Base-by-base conservation (phyloP, 1,140 invertebrate species). In the Rhizoglyphus robini region DNA sequence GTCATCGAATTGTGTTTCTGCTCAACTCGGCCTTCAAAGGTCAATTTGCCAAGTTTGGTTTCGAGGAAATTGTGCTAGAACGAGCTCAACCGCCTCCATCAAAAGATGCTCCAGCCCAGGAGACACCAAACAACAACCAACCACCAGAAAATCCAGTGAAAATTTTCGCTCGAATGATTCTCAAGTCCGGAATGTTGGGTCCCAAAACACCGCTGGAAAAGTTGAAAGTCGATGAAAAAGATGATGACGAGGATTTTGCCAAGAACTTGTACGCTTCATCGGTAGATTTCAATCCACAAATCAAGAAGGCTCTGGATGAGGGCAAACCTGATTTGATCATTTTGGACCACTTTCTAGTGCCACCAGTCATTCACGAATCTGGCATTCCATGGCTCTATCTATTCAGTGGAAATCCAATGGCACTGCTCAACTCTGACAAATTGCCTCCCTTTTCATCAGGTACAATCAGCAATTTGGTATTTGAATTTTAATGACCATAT, bases 391-490 rank as follows among this genome's bases (percentile, higher is more conserved):
- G 58, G 58, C n/a, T 60, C 5, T 29, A 60, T 32, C 25, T 60
- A 34, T 60, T 60, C 20, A 60, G 58, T 41, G 58, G 58, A 47
- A 60, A 60, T 60, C 58, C 58, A 8, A 23, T 60, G 18, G 20
- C 30, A 23, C 11, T 60, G 5, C n/a, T 34, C 4, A 29, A 41
- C 5, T n/a, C 20, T 32, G 29, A 60, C 11, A 41, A 5, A 31
- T 8, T 29, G 30, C 58, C 58, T 8, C 58, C 58, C 4, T 8
- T 8, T 47, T 4, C 58, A 20, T 34, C 58, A 47, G 58, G 58
- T 57, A 23, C 25, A 15, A 15, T 46, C 15, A 15, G 23, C 23
- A 46, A 46, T 15, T 46, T 46, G 15, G 15, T n/a, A n/a, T n/a
- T n/a, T n/a, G n/a, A 32, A 18, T 27, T 31, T 4, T 25, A 32